Percentiles rank a stretch among this genome's conserved stretches.
Evolutionary conservation across 2,797 vertebrate species (phyloP).

Genomic region (Tokudaia muenninki): DNA sequence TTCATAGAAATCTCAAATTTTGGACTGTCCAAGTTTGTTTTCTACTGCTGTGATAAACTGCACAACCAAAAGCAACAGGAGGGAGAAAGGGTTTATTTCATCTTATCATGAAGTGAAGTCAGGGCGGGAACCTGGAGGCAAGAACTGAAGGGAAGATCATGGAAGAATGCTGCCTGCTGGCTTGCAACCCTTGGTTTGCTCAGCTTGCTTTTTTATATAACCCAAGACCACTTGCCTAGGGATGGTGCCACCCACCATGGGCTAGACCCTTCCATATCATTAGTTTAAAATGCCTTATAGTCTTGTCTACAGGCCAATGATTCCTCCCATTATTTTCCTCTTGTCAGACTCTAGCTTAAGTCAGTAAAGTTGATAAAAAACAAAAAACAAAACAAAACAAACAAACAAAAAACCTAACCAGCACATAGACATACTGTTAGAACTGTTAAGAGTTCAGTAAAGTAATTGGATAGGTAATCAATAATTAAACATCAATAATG

Average conservation of each 20-base stretch:
- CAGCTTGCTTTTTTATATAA: neutral
- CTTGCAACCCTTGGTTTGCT: neutral
- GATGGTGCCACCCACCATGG: too few relatives aligned
- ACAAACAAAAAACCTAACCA: neutral
- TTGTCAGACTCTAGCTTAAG: neutral
- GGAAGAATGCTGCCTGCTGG: neutral
- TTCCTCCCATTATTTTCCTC: neutral
- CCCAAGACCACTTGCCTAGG: neutral
- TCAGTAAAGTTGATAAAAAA: neutral
- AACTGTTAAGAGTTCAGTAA: neutral
- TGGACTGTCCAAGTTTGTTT: neutral
- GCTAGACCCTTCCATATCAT: too few relatives aligned
- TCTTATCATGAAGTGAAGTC: neutral
- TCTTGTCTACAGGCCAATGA: too few relatives aligned
- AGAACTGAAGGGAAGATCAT: neutral
- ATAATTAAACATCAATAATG: neutral
- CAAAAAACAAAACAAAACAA: neutral
- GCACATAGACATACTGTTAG: neutral
- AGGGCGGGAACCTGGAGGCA: neutral
- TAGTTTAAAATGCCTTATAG: too few relatives aligned
- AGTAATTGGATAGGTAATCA: neutral
- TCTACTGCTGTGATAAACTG: neutral
- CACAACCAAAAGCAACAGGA: neutral
- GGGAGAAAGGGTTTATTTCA: neutral
- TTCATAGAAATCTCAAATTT: conserved; percentile 2